Evolutionary conservation across 2,888 invertebrate genomes (phyloP), one percentile per base, ranked within the genome.

Genomic region (Pilophorus perplexus): DNA sequence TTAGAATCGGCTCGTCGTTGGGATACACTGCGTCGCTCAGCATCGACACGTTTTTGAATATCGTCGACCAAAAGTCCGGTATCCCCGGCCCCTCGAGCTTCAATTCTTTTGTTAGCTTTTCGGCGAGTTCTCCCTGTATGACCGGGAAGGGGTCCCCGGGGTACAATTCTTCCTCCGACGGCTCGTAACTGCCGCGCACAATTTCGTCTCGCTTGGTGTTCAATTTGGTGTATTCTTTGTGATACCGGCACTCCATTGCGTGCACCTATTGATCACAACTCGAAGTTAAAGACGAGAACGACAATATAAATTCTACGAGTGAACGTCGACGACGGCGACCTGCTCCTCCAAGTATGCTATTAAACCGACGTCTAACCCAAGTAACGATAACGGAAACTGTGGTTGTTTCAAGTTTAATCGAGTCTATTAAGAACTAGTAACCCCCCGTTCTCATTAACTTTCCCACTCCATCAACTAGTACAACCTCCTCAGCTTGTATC

Each of bases 1-100:
- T 87, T 37, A 95, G 80, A 74, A 95, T 91, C n/a, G 92, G 89
- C 76, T 93, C 91, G 79, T 96, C 95, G 72, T 90, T 86, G 74
- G 86, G 85, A 74, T 91, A 89, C 74, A 93, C 87, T 89, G 94
- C 90, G 75, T 94, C 93, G 44, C 86, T 83, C 66, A 95, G 80
- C 79, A 91, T 83, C 50, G 87, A 88, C 59, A 92, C 90, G 80
- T 93, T 93, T 77, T 90, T 92, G 76, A 99, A 91, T 75, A 94
- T 91, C 23, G 90, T 93, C 71, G 93, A 80, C 98, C 98, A 99
- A 80, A 99, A 99, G 70, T 91, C 89, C 1, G 94, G 92, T 74
- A 99, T 86, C 68, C 96, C 97, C 77, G 60, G 44, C 14, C 64
- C 66, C 6, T 68, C 69, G 28, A 52, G 33, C 28, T 68, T 68